phyloP scores from a whole-genome alignment of 2,888 invertebrate genomes.

The Cheilosia variabilis region DNA sequence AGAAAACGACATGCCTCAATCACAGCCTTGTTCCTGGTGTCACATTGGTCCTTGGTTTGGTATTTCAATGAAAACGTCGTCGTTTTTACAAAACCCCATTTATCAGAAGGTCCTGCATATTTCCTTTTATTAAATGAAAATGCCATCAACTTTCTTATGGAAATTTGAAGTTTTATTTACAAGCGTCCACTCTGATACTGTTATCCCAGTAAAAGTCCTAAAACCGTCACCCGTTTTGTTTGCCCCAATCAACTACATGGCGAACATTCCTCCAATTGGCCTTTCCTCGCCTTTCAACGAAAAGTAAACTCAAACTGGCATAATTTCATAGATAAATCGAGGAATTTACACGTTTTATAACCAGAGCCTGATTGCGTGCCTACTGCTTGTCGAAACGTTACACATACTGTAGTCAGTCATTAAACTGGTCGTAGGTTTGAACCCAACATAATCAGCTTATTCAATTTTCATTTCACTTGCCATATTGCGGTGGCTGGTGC shows the following conservation, averaged over 20 bases:
- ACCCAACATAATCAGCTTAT: conserved; percentile 64
- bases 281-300: conserved; percentile 23
- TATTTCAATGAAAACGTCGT: too few species aligned
- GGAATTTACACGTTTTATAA: conserved; percentile 33
- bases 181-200: too few species aligned
- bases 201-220: too few species aligned
- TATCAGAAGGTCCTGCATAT: too few species aligned
- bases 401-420: conserved; percentile 51
- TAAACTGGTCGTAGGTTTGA: conserved; percentile 57
- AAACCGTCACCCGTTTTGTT: neutral
- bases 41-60: too few species aligned
- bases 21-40: too few species aligned
- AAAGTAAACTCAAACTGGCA: conserved; percentile 1
- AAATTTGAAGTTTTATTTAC: too few species aligned
- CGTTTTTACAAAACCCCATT: too few species aligned
- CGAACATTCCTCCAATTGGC: too few species aligned
- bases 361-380: conserved; percentile 57
- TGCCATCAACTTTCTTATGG: too few species aligned
- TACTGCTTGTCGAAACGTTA: conserved; percentile 52
- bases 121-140: too few species aligned
- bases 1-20: too few species aligned
- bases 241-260: neutral
- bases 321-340: conserved; percentile 19
- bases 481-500: conserved; percentile 16
- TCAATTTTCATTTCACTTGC: conserved; percentile 71